A percentile compares a stretch with the other conserved stretches of the same genome.
phyloP scores from a whole-genome alignment of 2,888 invertebrate species.

The Sinotaia quadrata region DNA sequence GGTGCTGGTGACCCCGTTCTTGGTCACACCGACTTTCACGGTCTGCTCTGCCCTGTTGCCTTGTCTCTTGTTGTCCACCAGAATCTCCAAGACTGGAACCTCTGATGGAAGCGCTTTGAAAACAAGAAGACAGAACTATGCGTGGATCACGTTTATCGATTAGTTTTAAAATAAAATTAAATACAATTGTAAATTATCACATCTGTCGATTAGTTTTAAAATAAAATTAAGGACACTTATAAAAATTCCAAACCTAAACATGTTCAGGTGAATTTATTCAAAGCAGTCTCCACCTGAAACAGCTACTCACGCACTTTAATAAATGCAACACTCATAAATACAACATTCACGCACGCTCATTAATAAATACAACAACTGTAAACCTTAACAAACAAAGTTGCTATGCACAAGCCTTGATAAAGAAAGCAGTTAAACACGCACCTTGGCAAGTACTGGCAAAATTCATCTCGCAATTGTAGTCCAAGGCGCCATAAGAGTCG shows the following conservation, averaged over 20 bases:
- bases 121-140: no score
- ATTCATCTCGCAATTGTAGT: conserved; percentile 17
- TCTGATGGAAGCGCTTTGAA: no score
- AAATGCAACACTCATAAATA: not conserved
- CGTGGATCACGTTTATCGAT: no score
- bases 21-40: not conserved
- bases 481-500: not conserved
- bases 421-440: not conserved
- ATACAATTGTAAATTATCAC: no score
- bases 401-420: no score
- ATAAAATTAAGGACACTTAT: no score
- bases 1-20: not conserved
- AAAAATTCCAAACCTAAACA: no score
- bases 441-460: conserved; percentile 1
- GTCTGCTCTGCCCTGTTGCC: not conserved
- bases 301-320: not conserved
- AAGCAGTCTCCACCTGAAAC: no score
- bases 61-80: conserved; percentile 7
- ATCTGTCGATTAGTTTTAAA: no score
- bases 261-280: no score
- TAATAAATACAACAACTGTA: not conserved
- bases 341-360: not conserved
- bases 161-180: no score
- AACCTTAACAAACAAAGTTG: no score
- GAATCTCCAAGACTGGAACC: not conserved